Evolutionary conservation across 2,888 invertebrate species (phyloP).

Genomic region (Cosmorhoe ocellata): DNA sequence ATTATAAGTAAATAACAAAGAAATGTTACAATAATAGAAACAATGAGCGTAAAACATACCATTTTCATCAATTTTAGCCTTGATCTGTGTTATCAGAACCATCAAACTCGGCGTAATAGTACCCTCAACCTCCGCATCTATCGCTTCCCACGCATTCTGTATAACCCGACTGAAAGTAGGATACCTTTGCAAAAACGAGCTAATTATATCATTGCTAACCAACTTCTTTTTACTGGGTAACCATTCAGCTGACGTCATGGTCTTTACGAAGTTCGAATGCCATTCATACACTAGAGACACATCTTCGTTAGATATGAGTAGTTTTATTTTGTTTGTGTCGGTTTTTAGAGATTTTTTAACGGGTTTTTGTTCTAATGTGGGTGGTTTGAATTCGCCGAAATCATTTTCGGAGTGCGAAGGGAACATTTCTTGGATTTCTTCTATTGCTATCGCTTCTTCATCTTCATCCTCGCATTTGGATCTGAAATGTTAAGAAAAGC

Average conservation of each 20-base stretch:
- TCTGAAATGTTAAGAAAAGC: slow-evolving; percentile 46
- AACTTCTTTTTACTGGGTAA: slow-evolving; percentile 72
- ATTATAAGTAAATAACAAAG: too few species aligned
- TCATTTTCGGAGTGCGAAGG: slow-evolving; percentile 86
- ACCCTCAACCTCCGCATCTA: slow-evolving; percentile 80
- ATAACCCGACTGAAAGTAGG: slow-evolving; percentile 81
- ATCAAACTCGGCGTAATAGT: slow-evolving; percentile 81
- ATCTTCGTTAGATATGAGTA: slow-evolving; percentile 77
- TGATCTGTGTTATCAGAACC: slow-evolving; percentile 79
- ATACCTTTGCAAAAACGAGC: slow-evolving; percentile 82
- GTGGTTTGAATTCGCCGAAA: slow-evolving; percentile 85
- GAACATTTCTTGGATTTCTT: slow-evolving; percentile 87
- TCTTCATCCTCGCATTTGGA: slow-evolving; percentile 85
- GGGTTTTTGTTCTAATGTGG: slow-evolving; percentile 74
- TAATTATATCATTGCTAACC: slow-evolving; percentile 61
- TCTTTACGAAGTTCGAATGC: slow-evolving; percentile 83
- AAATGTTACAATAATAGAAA: too few species aligned
- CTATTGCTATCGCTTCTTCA: slow-evolving; percentile 85
- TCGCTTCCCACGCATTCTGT: slow-evolving; percentile 71
- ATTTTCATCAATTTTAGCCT: slow-evolving; percentile 71
- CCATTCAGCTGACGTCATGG: slow-evolving; percentile 84
- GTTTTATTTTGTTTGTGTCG: slow-evolving; percentile 49
- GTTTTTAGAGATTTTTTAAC: slow-evolving; percentile 43
- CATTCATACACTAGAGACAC: slow-evolving; percentile 82
- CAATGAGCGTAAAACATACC: slow-evolving; percentile 46